Percentiles rank a stretch among this genome's conserved stretches.
These are phyloP conservation scores for Catamblyrhynchus diadema DNA, from an alignment of 2,797 vertebrate genomes.

Conservation along the genomic window DNA sequence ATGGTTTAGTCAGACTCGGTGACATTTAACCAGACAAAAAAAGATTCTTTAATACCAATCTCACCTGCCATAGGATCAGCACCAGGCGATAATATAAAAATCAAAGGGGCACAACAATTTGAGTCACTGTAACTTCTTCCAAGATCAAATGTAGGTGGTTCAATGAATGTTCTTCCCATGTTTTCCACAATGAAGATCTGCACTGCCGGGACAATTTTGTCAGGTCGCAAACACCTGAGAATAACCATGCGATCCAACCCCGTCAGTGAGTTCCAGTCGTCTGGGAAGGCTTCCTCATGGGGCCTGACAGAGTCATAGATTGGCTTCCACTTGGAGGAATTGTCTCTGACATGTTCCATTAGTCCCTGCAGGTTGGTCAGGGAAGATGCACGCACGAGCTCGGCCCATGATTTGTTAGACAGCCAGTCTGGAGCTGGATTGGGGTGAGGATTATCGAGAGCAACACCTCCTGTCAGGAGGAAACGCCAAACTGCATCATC, in stretches of 20 bases:
- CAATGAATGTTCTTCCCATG: conserved; percentile 86
- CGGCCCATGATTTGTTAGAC: conserved; percentile 89
- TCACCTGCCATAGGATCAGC: conserved; percentile 95
- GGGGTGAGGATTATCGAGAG: conserved; percentile 86
- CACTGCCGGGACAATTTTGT: conserved; percentile 88
- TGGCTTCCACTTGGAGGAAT: conserved; percentile 79
- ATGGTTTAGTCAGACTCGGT: not conserved
- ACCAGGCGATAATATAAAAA: conserved; percentile 91
- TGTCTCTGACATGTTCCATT: conserved; percentile 77
- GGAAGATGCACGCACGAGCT: conserved; percentile 84
- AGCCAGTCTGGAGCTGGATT: conserved; percentile 90
- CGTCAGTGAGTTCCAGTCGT: conserved; percentile 70
- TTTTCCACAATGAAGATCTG: conserved; percentile 84
- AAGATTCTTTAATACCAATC: not conserved
- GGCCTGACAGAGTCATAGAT: conserved; percentile 88
- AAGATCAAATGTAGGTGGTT: conserved; percentile 91
- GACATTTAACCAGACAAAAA: not conserved
- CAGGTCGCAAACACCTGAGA: conserved; percentile 88
- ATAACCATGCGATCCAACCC: conserved; percentile 85
- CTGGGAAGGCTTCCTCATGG: conserved; percentile 82
- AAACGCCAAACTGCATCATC: conserved; percentile 86
- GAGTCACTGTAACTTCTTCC: conserved; percentile 90
- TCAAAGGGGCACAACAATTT: conserved; percentile 86
- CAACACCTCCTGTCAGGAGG: conserved; percentile 88
- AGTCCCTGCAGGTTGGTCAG: conserved; percentile 78